These are phyloP conservation scores for Andrena minutula DNA, from an alignment of 2,888 invertebrate species.

Conservation along the genomic window DNA sequence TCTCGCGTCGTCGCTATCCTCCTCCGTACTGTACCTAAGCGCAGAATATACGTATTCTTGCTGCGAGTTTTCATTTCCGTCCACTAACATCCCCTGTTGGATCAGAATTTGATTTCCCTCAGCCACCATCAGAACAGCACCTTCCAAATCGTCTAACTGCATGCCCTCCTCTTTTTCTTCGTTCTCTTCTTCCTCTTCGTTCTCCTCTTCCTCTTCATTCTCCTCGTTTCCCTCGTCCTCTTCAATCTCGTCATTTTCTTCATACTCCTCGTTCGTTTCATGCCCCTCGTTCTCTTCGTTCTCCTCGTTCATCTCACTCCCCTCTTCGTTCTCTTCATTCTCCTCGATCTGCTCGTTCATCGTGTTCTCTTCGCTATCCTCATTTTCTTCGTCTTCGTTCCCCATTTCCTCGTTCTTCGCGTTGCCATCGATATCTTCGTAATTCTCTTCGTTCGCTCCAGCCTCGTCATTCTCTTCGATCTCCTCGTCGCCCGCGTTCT, in stretches of 20 bases:
- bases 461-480: constrained; percentile 26
- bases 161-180: constrained; percentile 54
- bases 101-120: constrained; percentile 83
- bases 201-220: constrained; percentile 53
- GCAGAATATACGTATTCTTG: constrained; percentile 56
- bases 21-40: constrained; percentile 51
- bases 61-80: constrained; percentile 79
- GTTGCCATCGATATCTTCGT: constrained; percentile 19
- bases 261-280: constrained; percentile 43
- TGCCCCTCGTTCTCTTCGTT: constrained; percentile 47
- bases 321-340: constrained; percentile 23
- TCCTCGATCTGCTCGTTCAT: neutral
- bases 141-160: constrained; percentile 73
- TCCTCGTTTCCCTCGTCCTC: constrained; percentile 49
- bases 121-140: constrained; percentile 82
- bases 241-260: constrained; percentile 45
- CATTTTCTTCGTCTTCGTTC: neutral
- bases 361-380: constrained; percentile 15
- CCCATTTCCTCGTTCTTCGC: neutral
- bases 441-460: constrained; percentile 61
- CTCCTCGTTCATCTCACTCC: constrained; percentile 61
- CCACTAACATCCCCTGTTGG: constrained; percentile 77
- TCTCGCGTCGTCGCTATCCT: constrained; percentile 67
- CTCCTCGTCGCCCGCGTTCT: constrained; percentile 66
- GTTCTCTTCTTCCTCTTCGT: constrained; percentile 41